Conservation (phyloP, 2,888 invertebrate species). For the Ellobium chinense region DNA sequence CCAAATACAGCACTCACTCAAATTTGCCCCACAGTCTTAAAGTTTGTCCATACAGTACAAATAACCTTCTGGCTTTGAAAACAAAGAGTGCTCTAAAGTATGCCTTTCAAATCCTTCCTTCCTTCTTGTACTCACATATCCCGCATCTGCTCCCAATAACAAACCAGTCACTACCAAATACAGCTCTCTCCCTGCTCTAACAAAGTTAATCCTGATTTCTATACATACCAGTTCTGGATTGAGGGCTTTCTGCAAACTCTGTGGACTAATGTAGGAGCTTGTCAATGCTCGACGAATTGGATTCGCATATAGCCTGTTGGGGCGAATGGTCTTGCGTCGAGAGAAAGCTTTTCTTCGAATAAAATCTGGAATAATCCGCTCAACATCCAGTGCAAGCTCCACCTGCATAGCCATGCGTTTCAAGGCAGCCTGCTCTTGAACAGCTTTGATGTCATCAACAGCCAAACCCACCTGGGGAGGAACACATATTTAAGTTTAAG, state of each 20-base stretch:
- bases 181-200: too few relatives aligned
- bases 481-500: too few relatives aligned
- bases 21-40: too few relatives aligned
- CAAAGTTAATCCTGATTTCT: too few relatives aligned
- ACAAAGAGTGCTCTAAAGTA: too few relatives aligned
- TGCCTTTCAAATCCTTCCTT: too few relatives aligned
- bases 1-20: too few relatives aligned
- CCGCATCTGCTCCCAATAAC: too few relatives aligned
- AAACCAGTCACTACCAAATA: too few relatives aligned
- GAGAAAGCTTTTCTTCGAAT: slow-evolving; percentile 74
- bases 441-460: slow-evolving; percentile 81
- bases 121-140: too few relatives aligned
- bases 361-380: slow-evolving; percentile 78
- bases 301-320: slow-evolving; percentile 68
- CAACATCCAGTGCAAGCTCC: slow-evolving; percentile 79
- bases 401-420: slow-evolving; percentile 79
- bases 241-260: slow-evolving; percentile 69
- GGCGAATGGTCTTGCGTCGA: slow-evolving; percentile 69
- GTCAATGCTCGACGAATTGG: slow-evolving; percentile 54
- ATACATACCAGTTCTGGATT: slow-evolving; percentile 74
- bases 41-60: too few relatives aligned
- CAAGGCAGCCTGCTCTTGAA: slow-evolving; percentile 81
- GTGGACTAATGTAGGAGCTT: slow-evolving; percentile 62
- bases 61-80: too few relatives aligned
- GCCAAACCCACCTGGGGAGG: slow-evolving; percentile 79